Evolutionary conservation across 2,113 vertebrate species (phyloP), one percentile per base, ranked within the genome.

Genomic region (Cyanocitta stelleri): DNA sequence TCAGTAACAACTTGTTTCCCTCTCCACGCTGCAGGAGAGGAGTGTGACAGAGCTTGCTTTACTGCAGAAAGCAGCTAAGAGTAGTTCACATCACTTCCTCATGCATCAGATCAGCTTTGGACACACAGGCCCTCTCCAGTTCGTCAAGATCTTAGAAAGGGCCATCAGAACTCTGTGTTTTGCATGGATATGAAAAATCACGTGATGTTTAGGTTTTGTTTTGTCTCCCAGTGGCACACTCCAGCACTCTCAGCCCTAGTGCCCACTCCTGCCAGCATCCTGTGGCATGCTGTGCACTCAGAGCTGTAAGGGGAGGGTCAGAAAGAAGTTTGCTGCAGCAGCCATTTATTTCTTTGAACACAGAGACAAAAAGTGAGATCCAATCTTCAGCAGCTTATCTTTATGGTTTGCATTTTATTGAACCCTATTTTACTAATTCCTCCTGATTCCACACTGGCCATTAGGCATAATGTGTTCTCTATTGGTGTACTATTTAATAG

Each of bases 401-500:
- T 97, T 97, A 97, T 88, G 87, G 96, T 97, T 98, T 97, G 91
- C 85, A 55, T 95, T 95, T 96, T 97, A 97, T 94, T 91, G 98
- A 97, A 94, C 91, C 86, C 95, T 71, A 71, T 96, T 97, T 97
- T 95, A 81, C 96, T 98, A 98, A 98, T 98, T 98, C 93, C 87
- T 95, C 29, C 55, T 61, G 92, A 97, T 95, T 96, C 91, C 62
- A 16, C 55, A 39, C 30, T 95, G 23, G 9, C 94, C 87, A 96
- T 98, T 98, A 98, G 95, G 87, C 87, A 95, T 97, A 97, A 98
- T 97, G 94, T 88, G 66, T 78, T 96, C 95, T 93, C 97, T 95
- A 97, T 96, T 97, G 92, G 95, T 96, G 90, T 93, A 84, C 76
- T 74, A 58, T 93, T 91, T 96, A 97, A 95, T 95, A 97, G 96